Evolutionary conservation across 2,113 vertebrate species (phyloP).

Genomic region (Sphyrna mokarran): DNA sequence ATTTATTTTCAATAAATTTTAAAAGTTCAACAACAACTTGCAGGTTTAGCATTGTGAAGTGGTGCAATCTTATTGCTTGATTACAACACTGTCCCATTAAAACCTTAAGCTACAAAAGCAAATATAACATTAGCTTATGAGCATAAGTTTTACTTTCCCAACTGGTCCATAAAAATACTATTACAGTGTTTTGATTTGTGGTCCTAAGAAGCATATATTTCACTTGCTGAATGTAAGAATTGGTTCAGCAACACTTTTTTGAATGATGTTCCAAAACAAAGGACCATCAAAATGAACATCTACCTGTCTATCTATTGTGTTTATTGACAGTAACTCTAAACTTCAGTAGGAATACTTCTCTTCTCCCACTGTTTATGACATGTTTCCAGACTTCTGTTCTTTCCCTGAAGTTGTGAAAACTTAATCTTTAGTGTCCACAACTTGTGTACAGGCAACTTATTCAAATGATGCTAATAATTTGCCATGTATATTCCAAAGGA

Average conservation of each 20-base stretch:
- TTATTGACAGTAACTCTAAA: neutral
- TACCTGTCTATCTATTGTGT: neutral
- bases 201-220: neutral
- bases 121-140: neutral
- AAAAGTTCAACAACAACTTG: too few species aligned
- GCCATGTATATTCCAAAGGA: neutral
- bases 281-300: neutral
- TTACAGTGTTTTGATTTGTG: neutral
- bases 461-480: neutral
- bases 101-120: neutral
- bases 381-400: neutral
- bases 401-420: neutral
- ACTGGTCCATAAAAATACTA: neutral
- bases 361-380: neutral
- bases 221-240: neutral
- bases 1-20: neutral
- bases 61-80: too few species aligned
- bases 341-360: neutral
- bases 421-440: neutral
- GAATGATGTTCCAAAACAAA: neutral
- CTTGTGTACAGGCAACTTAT: neutral
- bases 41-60: too few species aligned
- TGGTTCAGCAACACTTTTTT: neutral
- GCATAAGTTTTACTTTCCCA: neutral
- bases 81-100: neutral